These are phyloP conservation scores for Actinopyga echinites DNA, from an alignment of 53 echinoderm and acorn worm genomes.

Conservation along the genomic window DNA sequence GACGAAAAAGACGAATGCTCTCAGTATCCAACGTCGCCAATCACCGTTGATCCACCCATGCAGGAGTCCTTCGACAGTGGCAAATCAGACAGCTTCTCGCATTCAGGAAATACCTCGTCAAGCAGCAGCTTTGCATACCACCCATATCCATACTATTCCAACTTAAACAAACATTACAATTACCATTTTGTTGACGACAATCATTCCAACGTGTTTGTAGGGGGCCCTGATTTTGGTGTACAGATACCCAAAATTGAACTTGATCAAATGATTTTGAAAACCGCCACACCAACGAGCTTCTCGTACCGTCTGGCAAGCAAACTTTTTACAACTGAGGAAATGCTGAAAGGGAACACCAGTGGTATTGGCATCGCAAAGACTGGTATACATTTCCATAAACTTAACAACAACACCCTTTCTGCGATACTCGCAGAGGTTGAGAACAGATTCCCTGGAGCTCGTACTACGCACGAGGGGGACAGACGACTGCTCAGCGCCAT, in stretches of 20 bases:
- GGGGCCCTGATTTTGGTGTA: slow-evolving; percentile 32
- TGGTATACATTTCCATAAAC: slow-evolving; percentile 62
- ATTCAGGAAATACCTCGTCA: background rate
- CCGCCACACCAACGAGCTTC: slow-evolving; percentile 59
- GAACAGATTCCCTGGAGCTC: slow-evolving; percentile 61
- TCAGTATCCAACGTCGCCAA: slow-evolving; percentile 29
- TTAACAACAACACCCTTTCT: slow-evolving; percentile 49
- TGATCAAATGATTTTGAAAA: slow-evolving; percentile 70
- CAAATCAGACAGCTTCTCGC: background rate
- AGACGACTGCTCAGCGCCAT: slow-evolving; percentile 46
- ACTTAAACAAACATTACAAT: slow-evolving; percentile 34
- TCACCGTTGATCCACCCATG: slow-evolving; percentile 25
- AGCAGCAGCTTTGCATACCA: background rate
- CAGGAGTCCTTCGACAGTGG: background rate
- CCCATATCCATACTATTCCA: slow-evolving; percentile 1
- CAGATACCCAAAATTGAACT: slow-evolving; percentile 52
- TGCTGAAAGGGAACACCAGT: slow-evolving; percentile 65
- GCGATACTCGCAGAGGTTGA: slow-evolving; percentile 64
- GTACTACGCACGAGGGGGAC: slow-evolving; percentile 43
- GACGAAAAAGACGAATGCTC: slow-evolving; percentile 14
- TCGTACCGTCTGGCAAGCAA: slow-evolving; percentile 73
- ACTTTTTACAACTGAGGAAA: slow-evolving; percentile 68
- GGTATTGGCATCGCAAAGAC: slow-evolving; percentile 49
- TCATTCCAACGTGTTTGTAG: slow-evolving; percentile 31
- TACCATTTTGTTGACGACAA: slow-evolving; percentile 53